Conservation (phyloP, 2,113 vertebrate species). For the Callospermophilus lateralis region DNA sequence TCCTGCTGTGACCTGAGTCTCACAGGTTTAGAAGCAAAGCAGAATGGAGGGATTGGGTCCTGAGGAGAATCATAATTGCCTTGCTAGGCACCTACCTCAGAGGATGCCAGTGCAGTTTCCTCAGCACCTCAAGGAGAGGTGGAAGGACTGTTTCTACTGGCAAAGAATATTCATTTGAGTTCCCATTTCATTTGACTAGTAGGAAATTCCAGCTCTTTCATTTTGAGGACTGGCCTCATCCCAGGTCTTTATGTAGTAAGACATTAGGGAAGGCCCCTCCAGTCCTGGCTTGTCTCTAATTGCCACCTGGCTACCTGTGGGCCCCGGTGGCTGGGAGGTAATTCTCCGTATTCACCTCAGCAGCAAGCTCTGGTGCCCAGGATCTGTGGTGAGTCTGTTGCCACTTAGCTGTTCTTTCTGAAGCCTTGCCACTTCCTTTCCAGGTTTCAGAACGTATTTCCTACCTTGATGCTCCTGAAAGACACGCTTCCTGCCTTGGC, state of each 20-base stretch:
- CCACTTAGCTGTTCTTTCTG: background rate
- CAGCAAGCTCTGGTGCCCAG: background rate
- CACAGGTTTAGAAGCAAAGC: background rate
- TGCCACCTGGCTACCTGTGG: background rate
- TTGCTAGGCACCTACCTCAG: background rate
- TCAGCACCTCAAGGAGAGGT: background rate
- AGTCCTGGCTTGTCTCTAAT: background rate
- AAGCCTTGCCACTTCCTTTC: background rate
- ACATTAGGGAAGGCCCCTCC: background rate
- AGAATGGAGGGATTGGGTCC: fast-evolving
- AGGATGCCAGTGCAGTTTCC: background rate
- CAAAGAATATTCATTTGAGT: background rate
- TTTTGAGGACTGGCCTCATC: background rate
- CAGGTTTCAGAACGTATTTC: slow-evolving; percentile 5
- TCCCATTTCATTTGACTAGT: background rate
- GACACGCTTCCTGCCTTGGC: background rate
- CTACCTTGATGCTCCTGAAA: background rate
- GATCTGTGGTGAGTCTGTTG: background rate
- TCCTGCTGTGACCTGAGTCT: background rate
- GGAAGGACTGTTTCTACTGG: background rate
- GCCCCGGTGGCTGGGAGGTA: background rate
- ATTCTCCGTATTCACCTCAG: background rate
- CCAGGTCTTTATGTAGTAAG: background rate
- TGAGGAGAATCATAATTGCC: background rate
- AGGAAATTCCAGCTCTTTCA: background rate